Base-by-base conservation (phyloP, 2,113 vertebrate species). In the Cryptomyrus ogoouensis region DNA sequence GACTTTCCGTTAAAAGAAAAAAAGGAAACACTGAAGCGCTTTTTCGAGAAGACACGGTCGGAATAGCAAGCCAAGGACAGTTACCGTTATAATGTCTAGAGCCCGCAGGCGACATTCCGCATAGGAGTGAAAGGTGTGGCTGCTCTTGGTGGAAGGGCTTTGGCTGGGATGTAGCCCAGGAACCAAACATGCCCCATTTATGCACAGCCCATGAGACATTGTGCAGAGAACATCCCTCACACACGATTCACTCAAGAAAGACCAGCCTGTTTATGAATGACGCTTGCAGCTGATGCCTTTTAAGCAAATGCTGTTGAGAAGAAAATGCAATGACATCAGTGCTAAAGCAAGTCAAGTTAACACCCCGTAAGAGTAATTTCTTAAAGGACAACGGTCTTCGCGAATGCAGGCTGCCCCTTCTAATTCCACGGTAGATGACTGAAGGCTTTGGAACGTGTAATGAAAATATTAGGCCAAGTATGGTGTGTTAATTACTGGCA, bases 401-500 rank as follows among this genome's bases (percentile, higher is more conserved):
- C 83, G 74, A 90, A 89, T 44, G 62, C 49, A 90, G 91, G 42
- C 90, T 52, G 21, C 91, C 90, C 89, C 93, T 91, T 89, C 91
- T 93, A 94, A 94, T 94, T 93, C 92, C 90, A 89, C 46, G 53
- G 89, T 88, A 90, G 91, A 91, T 92, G 93, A 94, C 90, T 62
- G 90, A 93, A 92, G 90, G 5, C 44, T 85, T 19, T 49, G 44
- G 47, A 44, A 49, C 44, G 44, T 85, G 83, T n/a, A 50, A 85
- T 90, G 92, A 94, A 92, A 89, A 89, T 91, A 92, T 92, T 91
- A 88, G 92, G 94, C 93, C 91, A 93, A 95, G 94, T 94, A 93
- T 92, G 92, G 92, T 92, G 91, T 93, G 92, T 92, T 95, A 95
- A 96, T 96, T 96, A 94, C 93, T 92, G 92, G 92, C 50, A 44